Conservation (phyloP, 2,888 invertebrate species). For the Cryptosula pallasiana region DNA sequence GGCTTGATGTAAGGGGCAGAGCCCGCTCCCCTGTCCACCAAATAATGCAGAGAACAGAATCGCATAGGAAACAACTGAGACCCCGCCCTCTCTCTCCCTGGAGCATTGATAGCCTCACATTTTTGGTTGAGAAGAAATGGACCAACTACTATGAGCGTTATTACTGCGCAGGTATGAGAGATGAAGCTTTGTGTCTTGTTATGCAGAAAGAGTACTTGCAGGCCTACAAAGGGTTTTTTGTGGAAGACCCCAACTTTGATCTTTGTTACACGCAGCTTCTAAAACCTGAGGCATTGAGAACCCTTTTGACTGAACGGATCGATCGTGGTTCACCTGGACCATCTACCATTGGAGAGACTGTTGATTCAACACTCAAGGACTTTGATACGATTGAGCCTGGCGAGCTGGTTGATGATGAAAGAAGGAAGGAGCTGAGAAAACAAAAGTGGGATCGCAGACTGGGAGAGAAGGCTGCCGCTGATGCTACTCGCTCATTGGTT, state of each 20-base stretch:
- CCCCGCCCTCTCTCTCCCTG: constrained; percentile 12
- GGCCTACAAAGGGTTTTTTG: constrained; percentile 20
- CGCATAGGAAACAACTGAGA: not conserved
- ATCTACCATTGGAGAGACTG: not conserved
- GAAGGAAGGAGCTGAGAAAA: constrained; percentile 4
- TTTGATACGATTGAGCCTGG: constrained; percentile 9
- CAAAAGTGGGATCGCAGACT: not conserved
- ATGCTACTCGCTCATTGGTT: not conserved
- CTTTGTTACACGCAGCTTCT: not conserved
- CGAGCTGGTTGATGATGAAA: not conserved
- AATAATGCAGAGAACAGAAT: not conserved
- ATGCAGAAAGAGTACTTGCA: constrained; percentile 11
- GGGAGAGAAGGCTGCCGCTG: not conserved
- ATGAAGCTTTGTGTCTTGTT: not conserved
- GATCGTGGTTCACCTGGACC: not conserved
- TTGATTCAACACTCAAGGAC: not conserved
- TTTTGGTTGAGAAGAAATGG: constrained; percentile 18
- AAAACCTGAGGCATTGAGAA: not conserved
- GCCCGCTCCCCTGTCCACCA: too few relatives aligned
- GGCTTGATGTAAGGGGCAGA: too few relatives aligned
- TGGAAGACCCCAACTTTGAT: constrained; percentile 2
- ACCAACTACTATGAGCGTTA: not conserved
- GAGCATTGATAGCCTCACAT: constrained; percentile 17
- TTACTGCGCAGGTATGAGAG: not conserved
- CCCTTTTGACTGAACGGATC: not conserved